These are phyloP conservation scores for Apis florea DNA, from an alignment of 1,140 invertebrate species.

Conservation along the genomic window DNA sequence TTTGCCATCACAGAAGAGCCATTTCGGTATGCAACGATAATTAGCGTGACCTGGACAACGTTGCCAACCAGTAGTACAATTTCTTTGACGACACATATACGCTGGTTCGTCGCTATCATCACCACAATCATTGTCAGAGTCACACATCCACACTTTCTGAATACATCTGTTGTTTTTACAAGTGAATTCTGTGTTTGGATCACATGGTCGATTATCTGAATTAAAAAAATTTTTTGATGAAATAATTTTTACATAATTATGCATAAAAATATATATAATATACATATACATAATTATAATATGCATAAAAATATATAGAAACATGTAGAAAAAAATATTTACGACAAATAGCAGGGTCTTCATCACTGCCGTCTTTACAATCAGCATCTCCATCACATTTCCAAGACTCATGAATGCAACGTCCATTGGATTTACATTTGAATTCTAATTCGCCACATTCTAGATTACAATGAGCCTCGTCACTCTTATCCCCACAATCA, in stretches of 20 bases:
- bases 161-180: slow-evolving; percentile 98
- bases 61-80: slow-evolving; percentile 95
- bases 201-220: slow-evolving; percentile 89
- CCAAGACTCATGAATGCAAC: slow-evolving; percentile 96
- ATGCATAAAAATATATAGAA: background rate
- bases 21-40: slow-evolving; percentile 96
- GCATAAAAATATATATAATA: background rate
- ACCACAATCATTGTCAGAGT: slow-evolving; percentile 95
- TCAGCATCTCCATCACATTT: slow-evolving; percentile 97
- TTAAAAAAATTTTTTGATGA: slow-evolving; percentile 3
- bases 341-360: slow-evolving; percentile 93
- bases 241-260: background rate
- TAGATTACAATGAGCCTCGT: slow-evolving; percentile 90
- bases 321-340: slow-evolving; percentile 67
- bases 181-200: slow-evolving; percentile 90
- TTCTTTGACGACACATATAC: slow-evolving; percentile 93
- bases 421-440: slow-evolving; percentile 93
- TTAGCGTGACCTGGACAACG: slow-evolving; percentile 93
- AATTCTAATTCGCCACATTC: slow-evolving; percentile 96
- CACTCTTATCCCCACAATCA: slow-evolving; percentile 92
- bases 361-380: slow-evolving; percentile 96
- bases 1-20: slow-evolving; percentile 97
- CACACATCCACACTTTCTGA: slow-evolving; percentile 97
- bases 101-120: slow-evolving; percentile 97
- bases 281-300: background rate